A percentile compares a stretch with the other conserved stretches of the same genome.
phyloP scores from a whole-genome alignment of 2,113 vertebrate species.

The Tretioscincus oriximinensis region DNA sequence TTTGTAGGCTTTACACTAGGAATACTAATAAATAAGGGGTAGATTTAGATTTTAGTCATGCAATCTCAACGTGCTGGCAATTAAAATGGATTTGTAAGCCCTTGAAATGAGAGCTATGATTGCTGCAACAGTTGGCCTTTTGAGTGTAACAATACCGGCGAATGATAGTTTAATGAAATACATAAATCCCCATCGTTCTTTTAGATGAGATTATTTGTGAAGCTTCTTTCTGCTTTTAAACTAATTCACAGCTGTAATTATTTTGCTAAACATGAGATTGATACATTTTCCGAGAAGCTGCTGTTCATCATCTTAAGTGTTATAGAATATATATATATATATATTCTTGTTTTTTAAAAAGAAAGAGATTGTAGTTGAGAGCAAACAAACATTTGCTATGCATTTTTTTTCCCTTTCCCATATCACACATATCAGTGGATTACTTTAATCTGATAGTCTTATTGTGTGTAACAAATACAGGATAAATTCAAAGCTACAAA shows the following conservation, averaged over 20 bases:
- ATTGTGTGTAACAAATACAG: slow-evolving; percentile 16
- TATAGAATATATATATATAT: too few species aligned
- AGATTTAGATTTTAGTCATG: slow-evolving; percentile 34
- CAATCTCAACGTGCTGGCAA: slow-evolving; percentile 38
- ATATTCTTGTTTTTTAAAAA: slow-evolving; percentile 24
- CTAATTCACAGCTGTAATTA: slow-evolving; percentile 44
- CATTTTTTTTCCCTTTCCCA: slow-evolving; percentile 16
- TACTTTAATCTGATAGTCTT: slow-evolving; percentile 44
- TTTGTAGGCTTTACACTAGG: too few species aligned
- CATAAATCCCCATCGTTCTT: slow-evolving; percentile 41
- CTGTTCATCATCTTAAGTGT: slow-evolving; percentile 42
- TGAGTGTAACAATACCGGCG: not conserved
- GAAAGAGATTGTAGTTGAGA: not conserved
- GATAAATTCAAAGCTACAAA: slow-evolving; percentile 1
- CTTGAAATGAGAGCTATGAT: slow-evolving; percentile 34
- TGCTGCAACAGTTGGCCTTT: slow-evolving; percentile 28
- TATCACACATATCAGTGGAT: slow-evolving; percentile 9
- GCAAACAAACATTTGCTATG: slow-evolving; percentile 28
- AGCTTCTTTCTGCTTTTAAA: slow-evolving; percentile 28
- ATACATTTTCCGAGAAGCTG: slow-evolving; percentile 26
- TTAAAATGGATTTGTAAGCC: slow-evolving; percentile 44
- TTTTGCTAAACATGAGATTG: slow-evolving; percentile 43
- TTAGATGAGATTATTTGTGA: slow-evolving; percentile 32
- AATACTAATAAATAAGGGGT: not conserved
- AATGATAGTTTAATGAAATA: slow-evolving; percentile 14